Percentiles rank a stretch among this genome's conserved stretches.
Conservation (phyloP, 2,797 vertebrate species). For the Phalloptychus januarius region DNA sequence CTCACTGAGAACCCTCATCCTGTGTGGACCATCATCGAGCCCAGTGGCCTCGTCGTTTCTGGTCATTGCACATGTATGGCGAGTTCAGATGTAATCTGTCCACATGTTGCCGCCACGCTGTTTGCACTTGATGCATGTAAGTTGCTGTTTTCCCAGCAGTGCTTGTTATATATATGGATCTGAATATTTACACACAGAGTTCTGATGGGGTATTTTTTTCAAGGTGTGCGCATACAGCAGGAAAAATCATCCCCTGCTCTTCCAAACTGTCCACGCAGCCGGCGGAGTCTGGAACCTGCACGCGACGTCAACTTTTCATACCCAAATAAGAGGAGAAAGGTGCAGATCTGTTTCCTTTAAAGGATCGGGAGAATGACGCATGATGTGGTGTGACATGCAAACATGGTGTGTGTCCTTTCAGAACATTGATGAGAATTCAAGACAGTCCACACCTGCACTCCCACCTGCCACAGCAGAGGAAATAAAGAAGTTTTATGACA, state of each 20-base stretch:
- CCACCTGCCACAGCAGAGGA: not conserved
- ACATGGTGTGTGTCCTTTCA: not conserved
- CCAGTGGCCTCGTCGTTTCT: not conserved
- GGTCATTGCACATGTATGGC: not conserved
- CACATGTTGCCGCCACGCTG: not conserved
- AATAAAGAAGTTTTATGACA: not conserved
- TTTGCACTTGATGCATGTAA: constrained; percentile 5
- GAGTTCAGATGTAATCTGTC: not conserved
- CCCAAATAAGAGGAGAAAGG: not conserved
- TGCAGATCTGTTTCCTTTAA: not conserved
- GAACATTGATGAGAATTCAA: not conserved
- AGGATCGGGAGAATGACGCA: not conserved
- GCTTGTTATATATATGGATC: not conserved
- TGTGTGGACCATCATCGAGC: constrained; percentile 1
- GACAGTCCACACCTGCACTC: not conserved
- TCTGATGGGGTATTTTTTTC: not conserved
- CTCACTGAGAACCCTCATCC: not conserved
- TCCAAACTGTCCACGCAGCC: not conserved
- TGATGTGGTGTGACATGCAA: not conserved
- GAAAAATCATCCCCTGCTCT: not conserved
- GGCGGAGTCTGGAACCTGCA: not conserved
- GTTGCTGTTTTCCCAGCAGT: not conserved
- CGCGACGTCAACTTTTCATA: not conserved
- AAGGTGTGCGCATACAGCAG: constrained; percentile 4
- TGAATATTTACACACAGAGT: not conserved